Conservation (phyloP, 2,888 invertebrate species). For the Megaustenia siamemsis region DNA sequence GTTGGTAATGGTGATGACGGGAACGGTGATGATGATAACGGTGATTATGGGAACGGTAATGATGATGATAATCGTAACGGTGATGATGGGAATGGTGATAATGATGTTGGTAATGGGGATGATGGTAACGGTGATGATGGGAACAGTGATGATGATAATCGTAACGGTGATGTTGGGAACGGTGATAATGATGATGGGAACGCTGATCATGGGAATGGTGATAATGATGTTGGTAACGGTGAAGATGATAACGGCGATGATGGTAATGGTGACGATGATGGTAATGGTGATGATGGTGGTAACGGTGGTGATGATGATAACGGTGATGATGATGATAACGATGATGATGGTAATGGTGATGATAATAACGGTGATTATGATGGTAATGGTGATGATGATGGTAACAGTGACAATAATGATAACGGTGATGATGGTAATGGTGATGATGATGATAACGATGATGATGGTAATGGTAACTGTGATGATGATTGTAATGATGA, state of each 20-base stretch:
- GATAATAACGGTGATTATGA: not conserved
- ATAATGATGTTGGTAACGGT: slow-evolving; percentile 12
- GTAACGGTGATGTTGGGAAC: not conserved
- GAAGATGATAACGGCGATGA: not conserved
- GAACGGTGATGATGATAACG: not conserved
- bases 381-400: too few relatives aligned
- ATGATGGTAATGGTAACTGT: too few relatives aligned
- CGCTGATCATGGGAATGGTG: not conserved
- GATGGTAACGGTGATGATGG: slow-evolving; percentile 10
- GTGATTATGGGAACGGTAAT: not conserved
- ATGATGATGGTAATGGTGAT: not conserved
- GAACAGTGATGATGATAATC: not conserved
- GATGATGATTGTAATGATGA: too few relatives aligned
- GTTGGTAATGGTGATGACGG: not conserved
- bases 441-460: too few relatives aligned
- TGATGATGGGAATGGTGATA: not conserved
- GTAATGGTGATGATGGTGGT: not conserved
- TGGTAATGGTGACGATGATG: not conserved
- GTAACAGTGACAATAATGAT: too few relatives aligned
- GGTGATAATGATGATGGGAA: not conserved
- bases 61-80: not conserved
- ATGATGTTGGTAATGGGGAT: not conserved
- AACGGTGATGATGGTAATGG: too few relatives aligned
- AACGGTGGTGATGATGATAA: slow-evolving; percentile 16
- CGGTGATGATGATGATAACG: slow-evolving; percentile 3